phyloP scores from a whole-genome alignment of 2,888 invertebrate species.

The Lordiphosa fenestrarum region DNA sequence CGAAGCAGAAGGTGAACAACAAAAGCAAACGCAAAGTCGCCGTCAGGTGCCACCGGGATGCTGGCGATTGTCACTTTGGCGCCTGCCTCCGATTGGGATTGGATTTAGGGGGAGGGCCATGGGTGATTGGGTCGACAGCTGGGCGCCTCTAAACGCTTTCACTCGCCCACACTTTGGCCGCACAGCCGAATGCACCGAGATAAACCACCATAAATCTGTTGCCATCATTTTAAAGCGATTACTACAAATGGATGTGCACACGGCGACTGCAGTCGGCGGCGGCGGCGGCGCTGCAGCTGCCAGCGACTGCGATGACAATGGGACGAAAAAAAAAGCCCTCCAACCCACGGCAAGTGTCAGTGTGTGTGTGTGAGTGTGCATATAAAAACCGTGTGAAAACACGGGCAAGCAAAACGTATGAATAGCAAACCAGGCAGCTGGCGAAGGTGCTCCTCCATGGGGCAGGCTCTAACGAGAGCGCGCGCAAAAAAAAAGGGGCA shows the following conservation, averaged over 20 bases:
- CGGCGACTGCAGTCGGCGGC: slow-evolving; percentile 19
- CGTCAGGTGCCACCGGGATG: slow-evolving; percentile 45
- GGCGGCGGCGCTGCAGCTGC: background rate
- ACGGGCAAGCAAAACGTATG: slow-evolving; percentile 47
- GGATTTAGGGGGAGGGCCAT: slow-evolving; percentile 17
- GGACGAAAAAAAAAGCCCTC: slow-evolving; percentile 3
- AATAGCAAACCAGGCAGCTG: slow-evolving; percentile 46
- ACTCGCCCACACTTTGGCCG: slow-evolving; percentile 23
- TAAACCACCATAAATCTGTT: slow-evolving; percentile 77
- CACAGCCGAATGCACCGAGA: slow-evolving; percentile 68
- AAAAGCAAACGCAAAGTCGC: slow-evolving; percentile 38
- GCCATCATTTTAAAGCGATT: slow-evolving; percentile 75
- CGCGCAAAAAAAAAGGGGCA: slow-evolving; percentile 10
- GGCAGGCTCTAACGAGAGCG: slow-evolving; percentile 24
- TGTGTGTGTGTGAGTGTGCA: slow-evolving; percentile 30
- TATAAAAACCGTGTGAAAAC: slow-evolving; percentile 64
- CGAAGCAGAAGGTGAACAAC: slow-evolving; percentile 2
- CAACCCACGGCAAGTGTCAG: background rate
- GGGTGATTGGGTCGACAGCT: slow-evolving; percentile 1
- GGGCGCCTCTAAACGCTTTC: slow-evolving; percentile 34
- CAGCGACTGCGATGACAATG: slow-evolving; percentile 46
- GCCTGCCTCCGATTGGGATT: slow-evolving; percentile 24
- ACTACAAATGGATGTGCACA: slow-evolving; percentile 69
- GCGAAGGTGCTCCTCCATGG: slow-evolving; percentile 1
- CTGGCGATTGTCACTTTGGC: slow-evolving; percentile 61